Evolutionary conservation across 2,113 vertebrate species (phyloP).

Genomic region (Lepus americanus): DNA sequence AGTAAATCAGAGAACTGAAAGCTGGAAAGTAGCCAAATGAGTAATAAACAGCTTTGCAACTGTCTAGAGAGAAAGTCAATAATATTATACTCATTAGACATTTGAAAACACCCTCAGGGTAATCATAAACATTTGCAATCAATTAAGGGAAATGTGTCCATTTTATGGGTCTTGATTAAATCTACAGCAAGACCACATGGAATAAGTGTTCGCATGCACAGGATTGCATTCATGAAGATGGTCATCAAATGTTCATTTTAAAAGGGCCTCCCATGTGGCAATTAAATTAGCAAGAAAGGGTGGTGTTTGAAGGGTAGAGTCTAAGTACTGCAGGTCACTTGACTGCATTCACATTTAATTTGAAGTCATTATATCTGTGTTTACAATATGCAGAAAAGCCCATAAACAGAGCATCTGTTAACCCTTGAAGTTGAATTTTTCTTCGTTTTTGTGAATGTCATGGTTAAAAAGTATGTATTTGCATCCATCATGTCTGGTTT

Average conservation of each 20-base stretch:
- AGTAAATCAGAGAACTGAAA: constrained; percentile 81
- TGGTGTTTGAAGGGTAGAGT: neutral
- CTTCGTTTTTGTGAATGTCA: neutral
- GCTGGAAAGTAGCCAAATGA: constrained; percentile 86
- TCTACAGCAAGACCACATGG: constrained; percentile 68
- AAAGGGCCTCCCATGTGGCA: neutral
- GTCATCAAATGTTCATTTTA: constrained; percentile 40
- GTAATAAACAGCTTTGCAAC: constrained; percentile 85
- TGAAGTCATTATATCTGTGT: constrained; percentile 4
- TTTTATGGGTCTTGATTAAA: constrained; percentile 85
- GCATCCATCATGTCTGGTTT: neutral
- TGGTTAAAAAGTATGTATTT: neutral
- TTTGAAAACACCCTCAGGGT: constrained; percentile 83
- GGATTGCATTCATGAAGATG: neutral
- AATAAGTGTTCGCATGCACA: constrained; percentile 29
- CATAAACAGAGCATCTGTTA: neutral
- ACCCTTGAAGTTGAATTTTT: neutral
- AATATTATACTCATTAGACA: constrained; percentile 86
- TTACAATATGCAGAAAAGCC: neutral
- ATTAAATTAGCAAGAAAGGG: neutral
- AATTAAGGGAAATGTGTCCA: constrained; percentile 84
- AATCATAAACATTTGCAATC: constrained; percentile 87
- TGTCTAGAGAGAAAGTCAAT: constrained; percentile 84
- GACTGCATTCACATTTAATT: neutral
- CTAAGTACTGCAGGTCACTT: neutral